Percentiles rank a stretch among this genome's conserved stretches.
These are phyloP conservation scores for Henricia sp. DNA, from an alignment of 53 echinoderm and acorn worm genomes.

Conservation along the genomic window DNA sequence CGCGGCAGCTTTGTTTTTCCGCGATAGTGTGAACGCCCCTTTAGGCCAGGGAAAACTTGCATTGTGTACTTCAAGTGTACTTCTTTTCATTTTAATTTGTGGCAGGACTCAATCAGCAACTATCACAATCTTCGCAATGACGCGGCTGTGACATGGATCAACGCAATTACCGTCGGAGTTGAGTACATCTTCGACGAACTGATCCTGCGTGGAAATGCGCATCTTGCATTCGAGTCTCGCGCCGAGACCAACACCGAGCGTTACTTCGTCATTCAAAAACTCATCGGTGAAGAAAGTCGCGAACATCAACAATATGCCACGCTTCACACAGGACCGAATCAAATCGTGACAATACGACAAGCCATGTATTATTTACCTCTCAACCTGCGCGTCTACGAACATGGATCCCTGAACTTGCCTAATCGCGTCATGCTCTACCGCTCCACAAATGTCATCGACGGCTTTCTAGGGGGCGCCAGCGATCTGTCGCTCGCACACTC, in stretches of 20 bases:
- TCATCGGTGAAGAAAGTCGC: conserved; percentile 64
- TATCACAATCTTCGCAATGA: conserved; percentile 55
- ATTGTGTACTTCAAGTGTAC: too few species aligned
- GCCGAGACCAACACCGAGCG: conserved; percentile 2
- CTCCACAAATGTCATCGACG: conserved; percentile 57
- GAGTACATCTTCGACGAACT: conserved; percentile 64
- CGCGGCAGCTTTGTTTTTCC: too few species aligned
- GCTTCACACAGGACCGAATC: conserved; percentile 71
- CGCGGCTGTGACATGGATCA: conserved; percentile 79
- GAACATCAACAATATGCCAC: conserved; percentile 60
- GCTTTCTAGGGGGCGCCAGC: conserved; percentile 63
- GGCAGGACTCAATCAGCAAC: conserved; percentile 66
- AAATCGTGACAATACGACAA: conserved; percentile 60
- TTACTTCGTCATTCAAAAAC: conserved; percentile 51
- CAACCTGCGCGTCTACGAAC: conserved; percentile 55
- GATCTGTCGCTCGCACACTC: conserved; percentile 69
- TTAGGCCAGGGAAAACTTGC: too few species aligned
- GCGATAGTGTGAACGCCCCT: too few species aligned
- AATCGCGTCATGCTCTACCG: conserved; percentile 64
- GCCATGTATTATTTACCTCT: conserved; percentile 68
- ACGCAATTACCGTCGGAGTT: conserved; percentile 45
- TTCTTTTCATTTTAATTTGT: conserved; percentile 6
- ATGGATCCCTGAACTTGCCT: conserved; percentile 66
- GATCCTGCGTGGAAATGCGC: conserved; percentile 71
- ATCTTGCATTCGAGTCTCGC: conserved; percentile 76